Percentiles rank a stretch among this genome's conserved stretches.
Conservation (phyloP, 1,140 invertebrate genomes). For the Ganaspis sp. region DNA sequence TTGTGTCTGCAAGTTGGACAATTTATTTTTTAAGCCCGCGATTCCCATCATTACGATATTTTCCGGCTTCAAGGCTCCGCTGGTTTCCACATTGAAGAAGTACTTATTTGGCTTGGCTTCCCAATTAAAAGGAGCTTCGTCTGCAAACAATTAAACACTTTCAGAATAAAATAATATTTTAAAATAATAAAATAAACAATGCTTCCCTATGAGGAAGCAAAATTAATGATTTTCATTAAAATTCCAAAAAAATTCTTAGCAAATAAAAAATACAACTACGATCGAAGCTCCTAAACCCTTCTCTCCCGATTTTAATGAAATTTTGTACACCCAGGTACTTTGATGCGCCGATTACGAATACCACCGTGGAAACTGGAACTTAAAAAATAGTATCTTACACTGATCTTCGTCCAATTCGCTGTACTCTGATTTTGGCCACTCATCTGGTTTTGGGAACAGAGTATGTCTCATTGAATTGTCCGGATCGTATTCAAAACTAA, state of each 20-base stretch:
- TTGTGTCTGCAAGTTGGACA: slow-evolving; percentile 96
- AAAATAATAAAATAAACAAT: too few species aligned
- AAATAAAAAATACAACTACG: too few species aligned
- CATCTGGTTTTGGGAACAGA: slow-evolving; percentile 97
- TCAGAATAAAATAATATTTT: too few species aligned
- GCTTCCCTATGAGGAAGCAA: too few species aligned
- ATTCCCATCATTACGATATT: slow-evolving; percentile 98
- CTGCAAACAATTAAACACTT: slow-evolving; percentile 77
- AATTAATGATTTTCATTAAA: too few species aligned
- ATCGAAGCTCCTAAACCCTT: too few species aligned
- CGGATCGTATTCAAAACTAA: slow-evolving; percentile 99
- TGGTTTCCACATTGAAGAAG: slow-evolving; percentile 97
- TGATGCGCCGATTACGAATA: too few species aligned
- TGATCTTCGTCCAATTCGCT: slow-evolving; percentile 95
- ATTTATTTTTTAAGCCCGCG: slow-evolving; percentile 94
- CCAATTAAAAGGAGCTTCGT: slow-evolving; percentile 94
- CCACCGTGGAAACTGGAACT: background rate
- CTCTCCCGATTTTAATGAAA: too few species aligned
- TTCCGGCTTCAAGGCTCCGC: slow-evolving; percentile 95
- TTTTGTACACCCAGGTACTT: too few species aligned
- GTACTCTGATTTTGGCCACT: slow-evolving; percentile 99
- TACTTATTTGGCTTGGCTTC: slow-evolving; percentile 98
- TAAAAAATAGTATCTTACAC: slow-evolving; percentile 78
- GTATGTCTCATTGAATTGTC: slow-evolving; percentile 98
- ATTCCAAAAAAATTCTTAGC: too few species aligned